phyloP scores from a whole-genome alignment of 2,113 vertebrate species.

The Tricholaema leucomelas region DNA sequence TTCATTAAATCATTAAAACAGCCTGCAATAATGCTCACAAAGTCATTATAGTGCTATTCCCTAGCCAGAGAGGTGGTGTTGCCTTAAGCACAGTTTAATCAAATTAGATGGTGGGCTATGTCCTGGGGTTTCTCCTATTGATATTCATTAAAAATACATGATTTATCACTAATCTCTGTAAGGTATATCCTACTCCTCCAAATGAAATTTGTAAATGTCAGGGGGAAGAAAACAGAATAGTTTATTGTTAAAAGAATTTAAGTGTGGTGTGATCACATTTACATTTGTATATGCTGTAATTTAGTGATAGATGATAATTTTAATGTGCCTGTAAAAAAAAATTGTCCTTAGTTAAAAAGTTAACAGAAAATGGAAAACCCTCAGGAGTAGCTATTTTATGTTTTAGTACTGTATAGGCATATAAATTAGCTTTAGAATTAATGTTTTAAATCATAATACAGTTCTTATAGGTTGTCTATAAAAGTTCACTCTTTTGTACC shows the following conservation, averaged over 20 bases:
- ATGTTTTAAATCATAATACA: constrained; percentile 3
- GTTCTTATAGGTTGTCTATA: not conserved
- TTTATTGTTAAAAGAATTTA: constrained; percentile 81
- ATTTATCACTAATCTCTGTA: constrained; percentile 91
- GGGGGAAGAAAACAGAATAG: constrained; percentile 82
- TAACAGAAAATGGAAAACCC: constrained; percentile 69
- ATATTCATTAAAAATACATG: constrained; percentile 96
- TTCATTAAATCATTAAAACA: constrained; percentile 95
- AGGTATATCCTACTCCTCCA: constrained; percentile 83
- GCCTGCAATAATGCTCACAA: constrained; percentile 88
- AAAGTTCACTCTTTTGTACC: no score
- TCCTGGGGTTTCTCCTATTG: constrained; percentile 91
- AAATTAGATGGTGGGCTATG: constrained; percentile 91
- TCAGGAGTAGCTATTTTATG: constrained; percentile 54
- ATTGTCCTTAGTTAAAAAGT: constrained; percentile 77
- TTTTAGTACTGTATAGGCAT: constrained; percentile 29
- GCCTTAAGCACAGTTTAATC: constrained; percentile 95
- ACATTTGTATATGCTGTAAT: constrained; percentile 80
- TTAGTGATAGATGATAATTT: constrained; percentile 77
- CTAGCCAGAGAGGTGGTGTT: constrained; percentile 86
- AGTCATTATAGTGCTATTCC: constrained; percentile 92
- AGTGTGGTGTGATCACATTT: constrained; percentile 79
- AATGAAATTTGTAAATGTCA: constrained; percentile 86
- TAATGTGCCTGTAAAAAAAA: constrained; percentile 70
- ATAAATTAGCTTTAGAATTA: constrained; percentile 54